Evolutionary conservation across 2,888 invertebrate genomes (phyloP).

Genomic region (Hirtodrosophila duncani): DNA sequence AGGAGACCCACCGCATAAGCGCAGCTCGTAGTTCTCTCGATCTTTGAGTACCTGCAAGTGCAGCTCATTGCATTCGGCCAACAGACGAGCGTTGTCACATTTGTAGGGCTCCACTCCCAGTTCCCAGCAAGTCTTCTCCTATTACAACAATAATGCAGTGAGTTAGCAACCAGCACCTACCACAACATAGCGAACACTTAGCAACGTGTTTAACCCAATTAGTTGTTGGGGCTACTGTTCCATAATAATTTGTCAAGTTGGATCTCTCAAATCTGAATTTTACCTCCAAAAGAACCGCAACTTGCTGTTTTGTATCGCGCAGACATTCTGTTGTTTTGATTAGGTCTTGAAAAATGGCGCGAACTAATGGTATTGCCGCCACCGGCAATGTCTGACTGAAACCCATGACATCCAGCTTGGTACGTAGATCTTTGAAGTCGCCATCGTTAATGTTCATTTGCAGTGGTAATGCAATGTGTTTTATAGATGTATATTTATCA

Average conservation of each 20-base stretch:
- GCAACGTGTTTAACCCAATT: conserved; percentile 14
- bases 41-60: conserved; percentile 83
- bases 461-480: neutral
- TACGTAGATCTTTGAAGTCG: conserved; percentile 78
- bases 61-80: conserved; percentile 86
- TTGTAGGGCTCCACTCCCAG: conserved; percentile 87
- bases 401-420: conserved; percentile 89
- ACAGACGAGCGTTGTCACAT: conserved; percentile 87
- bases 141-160: conserved; percentile 53
- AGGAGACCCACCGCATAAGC: conserved; percentile 80
- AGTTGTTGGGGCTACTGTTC: too few relatives aligned
- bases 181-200: conserved; percentile 27
- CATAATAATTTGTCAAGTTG: too few relatives aligned
- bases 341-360: conserved; percentile 88
- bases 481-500: neutral
- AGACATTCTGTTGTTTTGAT: conserved; percentile 92
- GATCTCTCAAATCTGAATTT: neutral
- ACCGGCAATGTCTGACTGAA: conserved; percentile 87
- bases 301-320: conserved; percentile 88
- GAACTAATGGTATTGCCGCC: conserved; percentile 89
- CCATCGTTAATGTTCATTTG: conserved; percentile 60
- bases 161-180: too few relatives aligned
- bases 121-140: conserved; percentile 85
- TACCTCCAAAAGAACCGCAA: conserved; percentile 84
- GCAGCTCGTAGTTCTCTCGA: conserved; percentile 83